Base-by-base conservation (phyloP, 2,113 vertebrate genomes). In the Origma solitaria region DNA sequence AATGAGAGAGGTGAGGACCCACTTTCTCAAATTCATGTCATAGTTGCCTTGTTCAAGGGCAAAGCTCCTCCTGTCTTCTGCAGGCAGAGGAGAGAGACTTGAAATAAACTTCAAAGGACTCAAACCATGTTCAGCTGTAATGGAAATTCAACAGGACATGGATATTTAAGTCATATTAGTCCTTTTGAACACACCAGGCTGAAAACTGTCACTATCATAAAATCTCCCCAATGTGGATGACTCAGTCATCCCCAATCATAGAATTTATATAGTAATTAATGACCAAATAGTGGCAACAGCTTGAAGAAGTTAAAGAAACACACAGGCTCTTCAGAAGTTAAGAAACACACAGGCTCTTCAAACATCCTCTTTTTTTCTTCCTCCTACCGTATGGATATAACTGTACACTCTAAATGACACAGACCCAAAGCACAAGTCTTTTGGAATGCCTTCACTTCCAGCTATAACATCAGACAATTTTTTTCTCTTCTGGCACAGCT, bases 331-430 rank as follows among this genome's bases (percentile, higher is more conserved):
- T 77, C 66, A 65, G 33, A 47, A 65, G 40, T 23, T 30, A 35
- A 60, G 47, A 82, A 88, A 60, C 14, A 47, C 6, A n/a, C 2
- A 40, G 17, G 21, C 12, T 89, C 38, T 79, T 81, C 56, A 82
- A 82, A 75, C 11, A 50, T 5, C 13, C 21, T 51, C 31, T n/a
- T 53, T 77, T 57, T 50, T 35, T 5, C 18, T 73, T 72, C 51
- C 38, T 66, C 45, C 47, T 53, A 28, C 15, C 0, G 0, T 13
- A 33, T 1, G 1, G n/a, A 62, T 21, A 0, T 30, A 69, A 22
- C 19, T 42, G 24, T 40, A 35, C 13, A 50, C 16, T 78, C 30
- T 47, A 70, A 81, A 88, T 27, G 19, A 13, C 47, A 81, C 1
- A 78, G 30, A 78, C 9, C 13, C 33, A 62, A 83, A 88, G 37